Evolutionary conservation across 2,888 invertebrate species (phyloP).

Genomic region (Odontomyia ornata): DNA sequence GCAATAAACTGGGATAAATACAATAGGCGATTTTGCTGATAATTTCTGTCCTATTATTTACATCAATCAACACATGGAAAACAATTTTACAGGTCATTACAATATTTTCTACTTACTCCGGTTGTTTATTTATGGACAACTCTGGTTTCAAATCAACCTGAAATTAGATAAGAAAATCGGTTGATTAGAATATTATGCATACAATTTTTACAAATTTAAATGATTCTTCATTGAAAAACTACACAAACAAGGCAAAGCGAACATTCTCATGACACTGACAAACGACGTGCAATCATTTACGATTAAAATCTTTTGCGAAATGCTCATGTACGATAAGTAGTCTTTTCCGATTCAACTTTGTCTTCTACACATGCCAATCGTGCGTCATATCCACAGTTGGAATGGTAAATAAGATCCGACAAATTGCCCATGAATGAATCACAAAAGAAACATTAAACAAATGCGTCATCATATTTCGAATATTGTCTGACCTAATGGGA

Average conservation of each 20-base stretch:
- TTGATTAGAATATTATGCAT: not conserved
- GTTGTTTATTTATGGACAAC: constrained; percentile 77
- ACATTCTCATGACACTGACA: not conserved
- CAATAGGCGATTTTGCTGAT: no score
- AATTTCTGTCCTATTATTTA: no score
- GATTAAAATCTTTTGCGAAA: no score
- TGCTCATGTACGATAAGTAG: not conserved
- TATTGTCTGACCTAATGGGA: not conserved
- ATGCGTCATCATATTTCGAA: not conserved
- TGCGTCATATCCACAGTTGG: not conserved
- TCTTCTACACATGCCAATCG: not conserved
- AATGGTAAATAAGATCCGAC: not conserved
- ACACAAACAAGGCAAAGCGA: not conserved
- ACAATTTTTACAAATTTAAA: not conserved
- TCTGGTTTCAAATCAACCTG: constrained; percentile 84
- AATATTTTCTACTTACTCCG: constrained; percentile 85
- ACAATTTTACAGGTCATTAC: no score
- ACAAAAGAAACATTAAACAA: not conserved
- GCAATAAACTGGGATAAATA: no score
- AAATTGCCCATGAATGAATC: constrained; percentile 29
- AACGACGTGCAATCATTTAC: no score
- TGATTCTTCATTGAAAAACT: not conserved
- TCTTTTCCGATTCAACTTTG: not conserved
- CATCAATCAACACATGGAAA: no score
- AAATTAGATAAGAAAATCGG: constrained; percentile 63